Evolutionary conservation across 2,797 vertebrate species (phyloP), one percentile per base, ranked within the genome.

Genomic region (Acanthornis magna): DNA sequence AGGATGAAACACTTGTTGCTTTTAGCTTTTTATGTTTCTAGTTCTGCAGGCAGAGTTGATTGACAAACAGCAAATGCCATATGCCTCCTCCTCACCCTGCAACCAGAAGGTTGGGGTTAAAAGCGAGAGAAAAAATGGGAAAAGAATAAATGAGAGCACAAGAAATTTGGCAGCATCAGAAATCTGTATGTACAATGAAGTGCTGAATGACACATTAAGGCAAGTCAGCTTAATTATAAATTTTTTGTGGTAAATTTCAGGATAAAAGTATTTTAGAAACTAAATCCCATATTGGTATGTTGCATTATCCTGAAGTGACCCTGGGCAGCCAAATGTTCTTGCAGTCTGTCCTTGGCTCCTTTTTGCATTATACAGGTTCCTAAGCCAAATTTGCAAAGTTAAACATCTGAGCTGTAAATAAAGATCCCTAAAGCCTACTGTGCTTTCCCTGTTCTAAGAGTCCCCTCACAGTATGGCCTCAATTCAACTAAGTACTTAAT

Each of bases 331-430:
- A 96, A 91, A 94, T 94, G 86, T 93, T 94, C 91, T 94, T 88
- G 54, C 88, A 89, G 86, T 72, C 87, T 93, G 85, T 89, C 94
- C 60, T 96, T 96, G 97, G 93, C 93, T 93, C 53, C 60, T 83
- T 87, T 90, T 77, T 91, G 82, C 51, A 9, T 95, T 89, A 50
- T 62, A 43, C 51, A 88, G 83, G 80, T 94, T 91, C 79, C 54
- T 72, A 85, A 92, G 93, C 92, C 93, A 95, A 92, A 91, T 91
- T 91, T 89, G 61, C 61, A 27, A 87, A 92, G 79, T 96, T 95
- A 91, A 95, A 89, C 81, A 92, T 95, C 93, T 96, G 92, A 96
- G 90, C 94, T 90, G 95, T 94, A 95, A 96, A 95, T 93, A 91
- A 92, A 95, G 93, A 93, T 93, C 55, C 80, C 57, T 25, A 68